These are phyloP conservation scores for Sabellastarte sp. DNA, from an alignment of 2,888 invertebrate genomes.

Conservation along the genomic window DNA sequence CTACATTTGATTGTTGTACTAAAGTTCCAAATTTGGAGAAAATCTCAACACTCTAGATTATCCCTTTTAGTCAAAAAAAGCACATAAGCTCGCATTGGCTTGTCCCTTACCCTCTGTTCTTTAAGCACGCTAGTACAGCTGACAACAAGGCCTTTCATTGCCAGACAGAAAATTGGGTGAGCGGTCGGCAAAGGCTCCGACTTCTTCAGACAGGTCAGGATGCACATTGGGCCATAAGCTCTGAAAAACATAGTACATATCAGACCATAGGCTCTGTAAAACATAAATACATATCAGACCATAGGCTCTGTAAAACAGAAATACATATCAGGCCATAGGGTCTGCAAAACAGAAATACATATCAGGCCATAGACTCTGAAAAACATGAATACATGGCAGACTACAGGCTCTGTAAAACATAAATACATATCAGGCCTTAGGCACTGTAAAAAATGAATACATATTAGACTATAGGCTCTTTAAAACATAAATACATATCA, in stretches of 20 bases:
- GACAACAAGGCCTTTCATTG: constrained; percentile 66
- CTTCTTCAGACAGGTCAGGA: constrained; percentile 73
- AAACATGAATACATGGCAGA: neutral
- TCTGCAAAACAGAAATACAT: constrained; percentile 60
- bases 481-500: neutral
- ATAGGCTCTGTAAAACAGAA: constrained; percentile 66
- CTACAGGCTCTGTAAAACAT: neutral
- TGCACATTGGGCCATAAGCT: constrained; percentile 79
- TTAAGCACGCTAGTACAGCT: constrained; percentile 52
- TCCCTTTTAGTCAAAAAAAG: too few species aligned
- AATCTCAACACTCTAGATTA: too few species aligned
- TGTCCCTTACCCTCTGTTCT: constrained; percentile 41
- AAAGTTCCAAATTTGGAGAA: too few species aligned
- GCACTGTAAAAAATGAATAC: neutral
- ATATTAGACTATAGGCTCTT: neutral
- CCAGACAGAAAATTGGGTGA: constrained; percentile 77
- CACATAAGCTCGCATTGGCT: too few species aligned
- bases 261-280: constrained; percentile 66
- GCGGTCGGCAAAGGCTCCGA: constrained; percentile 64
- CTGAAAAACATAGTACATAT: constrained; percentile 60
- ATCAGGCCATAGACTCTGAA: neutral
- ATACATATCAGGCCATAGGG: constrained; percentile 62
- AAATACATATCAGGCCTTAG: neutral
- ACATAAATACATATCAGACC: neutral
- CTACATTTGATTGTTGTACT: too few species aligned